Conservation (phyloP, 2,113 vertebrate genomes). For the Heterochromis multidens region DNA sequence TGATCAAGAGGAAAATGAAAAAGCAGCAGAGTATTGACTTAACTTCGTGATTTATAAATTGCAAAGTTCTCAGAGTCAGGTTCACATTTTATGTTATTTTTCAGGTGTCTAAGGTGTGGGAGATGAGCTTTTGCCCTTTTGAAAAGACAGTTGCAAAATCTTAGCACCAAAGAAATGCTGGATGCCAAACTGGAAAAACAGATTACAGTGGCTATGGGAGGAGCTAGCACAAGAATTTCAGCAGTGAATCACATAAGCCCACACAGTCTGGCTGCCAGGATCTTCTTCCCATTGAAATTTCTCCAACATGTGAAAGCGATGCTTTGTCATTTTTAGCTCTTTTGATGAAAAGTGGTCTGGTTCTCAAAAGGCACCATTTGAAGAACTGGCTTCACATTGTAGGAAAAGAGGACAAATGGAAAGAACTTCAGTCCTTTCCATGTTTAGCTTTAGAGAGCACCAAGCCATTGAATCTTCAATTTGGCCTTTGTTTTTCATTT, state of each 20-base stretch:
- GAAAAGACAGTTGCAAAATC: background rate
- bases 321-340: background rate
- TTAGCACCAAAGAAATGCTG: background rate
- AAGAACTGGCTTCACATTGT: background rate
- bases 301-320: background rate
- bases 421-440: background rate
- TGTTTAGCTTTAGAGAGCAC: too few species aligned
- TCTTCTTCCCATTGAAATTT: background rate
- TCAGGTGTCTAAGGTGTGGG: too few species aligned
- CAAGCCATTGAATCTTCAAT: too few species aligned
- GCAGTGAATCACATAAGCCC: accelerated
- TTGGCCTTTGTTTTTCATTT: too few species aligned
- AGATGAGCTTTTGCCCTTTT: too few species aligned
- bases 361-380: too few species aligned
- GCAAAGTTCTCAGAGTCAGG: too few species aligned
- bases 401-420: accelerated
- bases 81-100: too few species aligned
- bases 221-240: background rate
- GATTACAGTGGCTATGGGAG: accelerated
- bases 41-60: too few species aligned
- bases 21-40: too few species aligned
- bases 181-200: background rate
- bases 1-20: too few species aligned
- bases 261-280: background rate
- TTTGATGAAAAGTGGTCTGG: background rate